Conservation (phyloP, 2,113 vertebrate genomes). For the Synodontis membranacea region DNA sequence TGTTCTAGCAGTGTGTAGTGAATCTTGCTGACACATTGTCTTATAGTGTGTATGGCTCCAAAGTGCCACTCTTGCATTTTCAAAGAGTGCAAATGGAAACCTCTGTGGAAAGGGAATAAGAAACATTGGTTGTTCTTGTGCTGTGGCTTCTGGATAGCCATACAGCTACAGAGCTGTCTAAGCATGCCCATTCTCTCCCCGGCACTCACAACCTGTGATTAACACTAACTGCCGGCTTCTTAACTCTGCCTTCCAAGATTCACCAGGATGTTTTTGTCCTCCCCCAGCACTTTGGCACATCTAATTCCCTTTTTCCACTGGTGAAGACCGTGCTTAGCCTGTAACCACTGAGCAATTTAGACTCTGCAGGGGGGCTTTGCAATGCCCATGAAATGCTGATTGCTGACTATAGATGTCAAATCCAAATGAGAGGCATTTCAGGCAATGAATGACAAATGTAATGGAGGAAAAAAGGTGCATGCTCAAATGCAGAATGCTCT, state of each 20-base stretch:
- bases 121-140: conserved; percentile 20
- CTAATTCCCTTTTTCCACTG: conserved; percentile 46
- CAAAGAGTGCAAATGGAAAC: conserved; percentile 28
- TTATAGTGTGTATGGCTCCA: conserved; percentile 17
- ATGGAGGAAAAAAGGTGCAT: background rate
- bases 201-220: conserved; percentile 47
- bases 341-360: conserved; percentile 42
- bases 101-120: conserved; percentile 38
- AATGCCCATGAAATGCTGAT: conserved; percentile 27
- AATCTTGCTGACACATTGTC: conserved; percentile 37
- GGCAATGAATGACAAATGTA: background rate
- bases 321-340: conserved; percentile 35
- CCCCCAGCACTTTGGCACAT: conserved; percentile 32
- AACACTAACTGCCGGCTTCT: conserved; percentile 41
- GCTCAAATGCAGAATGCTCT: background rate
- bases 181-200: conserved; percentile 47
- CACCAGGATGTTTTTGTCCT: conserved; percentile 44
- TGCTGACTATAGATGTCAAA: conserved; percentile 32
- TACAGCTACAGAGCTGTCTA: conserved; percentile 36
- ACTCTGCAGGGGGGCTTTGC: conserved; percentile 17
- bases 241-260: conserved; percentile 40
- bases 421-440: conserved; percentile 28
- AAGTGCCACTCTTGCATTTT: conserved; percentile 40
- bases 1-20: background rate
- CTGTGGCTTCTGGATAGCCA: conserved; percentile 21